Percentiles rank a stretch among this genome's conserved stretches.
Conservation (phyloP, 2,797 vertebrate species). For the Mormyrus hasselquistii region DNA sequence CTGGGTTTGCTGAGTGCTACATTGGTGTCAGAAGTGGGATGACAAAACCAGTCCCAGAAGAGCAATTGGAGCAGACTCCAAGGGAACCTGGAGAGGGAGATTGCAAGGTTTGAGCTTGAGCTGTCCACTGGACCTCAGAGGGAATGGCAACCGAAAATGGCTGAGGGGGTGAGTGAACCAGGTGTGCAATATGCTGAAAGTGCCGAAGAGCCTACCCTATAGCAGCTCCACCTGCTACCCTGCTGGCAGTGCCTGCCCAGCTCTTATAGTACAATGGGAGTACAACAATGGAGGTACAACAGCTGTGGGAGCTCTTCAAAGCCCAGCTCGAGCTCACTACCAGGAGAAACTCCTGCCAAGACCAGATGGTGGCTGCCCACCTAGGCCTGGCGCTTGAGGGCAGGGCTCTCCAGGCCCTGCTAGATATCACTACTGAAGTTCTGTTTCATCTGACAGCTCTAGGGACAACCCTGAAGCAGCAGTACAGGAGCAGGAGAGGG, state of each 20-base stretch:
- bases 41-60: too few relatives aligned
- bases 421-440: not conserved
- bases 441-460: not conserved
- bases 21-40: too few relatives aligned
- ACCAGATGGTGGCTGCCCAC: not conserved
- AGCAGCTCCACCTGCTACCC: not conserved
- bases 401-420: not conserved
- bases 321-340: not conserved
- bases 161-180: not conserved
- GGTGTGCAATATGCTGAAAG: not conserved
- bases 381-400: not conserved
- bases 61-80: too few relatives aligned
- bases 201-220: too few relatives aligned
- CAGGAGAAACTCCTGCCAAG: not conserved
- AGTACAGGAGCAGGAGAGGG: not conserved
- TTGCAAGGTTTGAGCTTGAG: not conserved
- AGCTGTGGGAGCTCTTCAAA: not conserved
- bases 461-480: not conserved
- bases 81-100: not conserved
- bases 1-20: too few relatives aligned
- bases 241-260: not conserved
- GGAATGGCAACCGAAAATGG: not conserved
- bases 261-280: not conserved
- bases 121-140: not conserved
- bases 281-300: not conserved